Evolutionary conservation across 1,140 invertebrate species (phyloP).

Genomic region (Telenomus remus): DNA sequence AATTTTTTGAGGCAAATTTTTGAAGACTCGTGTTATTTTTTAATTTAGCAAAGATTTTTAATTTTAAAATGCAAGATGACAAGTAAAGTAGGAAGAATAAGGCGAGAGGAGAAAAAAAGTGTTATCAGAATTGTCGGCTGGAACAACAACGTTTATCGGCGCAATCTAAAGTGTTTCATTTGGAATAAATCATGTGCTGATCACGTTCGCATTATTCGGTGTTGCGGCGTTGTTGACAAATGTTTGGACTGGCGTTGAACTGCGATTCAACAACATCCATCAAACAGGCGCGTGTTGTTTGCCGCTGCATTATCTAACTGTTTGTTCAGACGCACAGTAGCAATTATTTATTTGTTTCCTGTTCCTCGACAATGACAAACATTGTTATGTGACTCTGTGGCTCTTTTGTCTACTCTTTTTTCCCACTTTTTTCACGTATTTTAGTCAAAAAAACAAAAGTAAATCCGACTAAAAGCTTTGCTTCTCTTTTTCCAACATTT

Average conservation of each 20-base stretch:
- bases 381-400: too few species aligned
- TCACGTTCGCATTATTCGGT: conserved; percentile 18
- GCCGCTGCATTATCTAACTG: conserved; percentile 2
- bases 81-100: background rate
- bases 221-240: conserved; percentile 11
- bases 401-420: too few species aligned
- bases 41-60: too few species aligned
- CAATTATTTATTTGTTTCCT: background rate
- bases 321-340: conserved; percentile 1
- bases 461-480: too few species aligned
- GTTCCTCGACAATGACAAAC: too few species aligned
- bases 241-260: background rate
- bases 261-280: conserved; percentile 2
- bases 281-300: background rate
- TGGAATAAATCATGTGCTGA: conserved; percentile 19
- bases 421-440: too few species aligned
- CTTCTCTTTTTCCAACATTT: too few species aligned
- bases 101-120: conserved; percentile 9
- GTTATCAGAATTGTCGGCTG: background rate
- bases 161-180: conserved; percentile 22
- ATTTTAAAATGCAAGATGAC: conserved; percentile 1
- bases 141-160: conserved; percentile 20
- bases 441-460: too few species aligned
- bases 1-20: too few species aligned
- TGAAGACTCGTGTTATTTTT: too few species aligned